phyloP scores from a whole-genome alignment of 2,888 invertebrate species.

The Carcina quercana region DNA sequence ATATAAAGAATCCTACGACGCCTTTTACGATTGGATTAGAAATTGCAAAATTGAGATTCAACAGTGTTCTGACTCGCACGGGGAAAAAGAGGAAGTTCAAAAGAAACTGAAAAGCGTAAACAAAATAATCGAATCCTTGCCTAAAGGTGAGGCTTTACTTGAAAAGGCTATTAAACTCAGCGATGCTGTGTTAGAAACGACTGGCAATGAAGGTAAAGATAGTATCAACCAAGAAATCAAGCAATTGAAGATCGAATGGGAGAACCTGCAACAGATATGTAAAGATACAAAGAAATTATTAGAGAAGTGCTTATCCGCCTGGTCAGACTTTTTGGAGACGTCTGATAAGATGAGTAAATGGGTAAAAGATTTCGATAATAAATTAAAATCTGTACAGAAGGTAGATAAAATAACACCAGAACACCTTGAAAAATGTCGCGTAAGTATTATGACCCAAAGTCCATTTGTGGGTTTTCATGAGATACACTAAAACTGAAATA shows the following conservation, averaged over 20 bases:
- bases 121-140: conserved; percentile 78
- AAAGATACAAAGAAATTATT: conserved; percentile 85
- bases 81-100: conserved; percentile 85
- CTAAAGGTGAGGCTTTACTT: conserved; percentile 82
- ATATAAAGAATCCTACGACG: conserved; percentile 87
- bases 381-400: conserved; percentile 77
- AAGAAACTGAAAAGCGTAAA: conserved; percentile 84
- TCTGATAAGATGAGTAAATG: conserved; percentile 83
- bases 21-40: conserved; percentile 89
- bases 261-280: conserved; percentile 83
- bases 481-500: background rate
- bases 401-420: conserved; percentile 86
- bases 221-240: conserved; percentile 86
- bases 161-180: conserved; percentile 84
- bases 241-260: conserved; percentile 87
- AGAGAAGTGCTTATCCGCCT: conserved; percentile 83
- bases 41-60: conserved; percentile 87
- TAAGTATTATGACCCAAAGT: conserved; percentile 52
- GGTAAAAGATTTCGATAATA: conserved; percentile 81
- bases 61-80: conserved; percentile 90
- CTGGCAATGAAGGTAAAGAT: conserved; percentile 89
- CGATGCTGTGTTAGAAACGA: conserved; percentile 82
- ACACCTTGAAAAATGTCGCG: conserved; percentile 83
- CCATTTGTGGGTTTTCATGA: background rate
- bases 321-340: conserved; percentile 86